Percentiles rank a stretch among this genome's conserved stretches.
Conservation (phyloP, 2,888 invertebrate species). For the Imbricaverruca yamaguchii region DNA sequence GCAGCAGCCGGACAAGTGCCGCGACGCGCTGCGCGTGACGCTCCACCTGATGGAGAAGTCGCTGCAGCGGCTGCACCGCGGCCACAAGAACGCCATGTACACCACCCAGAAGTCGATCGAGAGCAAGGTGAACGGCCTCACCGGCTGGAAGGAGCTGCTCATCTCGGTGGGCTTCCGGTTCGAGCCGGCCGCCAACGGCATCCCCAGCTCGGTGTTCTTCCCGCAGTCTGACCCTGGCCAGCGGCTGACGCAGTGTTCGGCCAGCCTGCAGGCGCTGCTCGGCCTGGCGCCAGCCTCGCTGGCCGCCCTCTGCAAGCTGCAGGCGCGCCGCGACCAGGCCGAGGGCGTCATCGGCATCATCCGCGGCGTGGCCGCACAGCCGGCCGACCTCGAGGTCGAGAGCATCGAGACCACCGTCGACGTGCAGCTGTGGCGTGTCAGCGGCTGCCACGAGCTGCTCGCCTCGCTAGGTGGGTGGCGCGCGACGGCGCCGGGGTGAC, state of each 20-base stretch:
- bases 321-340: constrained; percentile 74
- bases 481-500: too few species aligned
- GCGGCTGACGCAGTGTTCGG: constrained; percentile 77
- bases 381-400: constrained; percentile 52
- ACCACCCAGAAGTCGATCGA: constrained; percentile 94
- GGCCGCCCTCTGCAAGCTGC: constrained; percentile 59
- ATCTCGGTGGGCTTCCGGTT: constrained; percentile 96
- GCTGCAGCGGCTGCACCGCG: constrained; percentile 83
- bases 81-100: constrained; percentile 95
- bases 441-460: constrained; percentile 86
- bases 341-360: constrained; percentile 87
- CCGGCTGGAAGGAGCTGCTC: constrained; percentile 85
- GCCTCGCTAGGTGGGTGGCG: constrained; percentile 59
- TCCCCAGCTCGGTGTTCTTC: constrained; percentile 92
- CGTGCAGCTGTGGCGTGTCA: constrained; percentile 78
- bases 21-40: constrained; percentile 85
- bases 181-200: constrained; percentile 88
- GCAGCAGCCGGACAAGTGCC: constrained; percentile 77
- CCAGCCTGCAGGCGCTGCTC: constrained; percentile 80
- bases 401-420: constrained; percentile 57
- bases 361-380: constrained; percentile 74
- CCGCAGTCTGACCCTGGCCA: constrained; percentile 94
- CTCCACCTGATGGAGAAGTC: constrained; percentile 92
- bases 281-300: constrained; percentile 50
- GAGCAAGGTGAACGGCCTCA: constrained; percentile 73